These are phyloP conservation scores for Sebastes hopkinsi DNA, from an alignment of 2,797 vertebrate genomes.

Conservation along the genomic window DNA sequence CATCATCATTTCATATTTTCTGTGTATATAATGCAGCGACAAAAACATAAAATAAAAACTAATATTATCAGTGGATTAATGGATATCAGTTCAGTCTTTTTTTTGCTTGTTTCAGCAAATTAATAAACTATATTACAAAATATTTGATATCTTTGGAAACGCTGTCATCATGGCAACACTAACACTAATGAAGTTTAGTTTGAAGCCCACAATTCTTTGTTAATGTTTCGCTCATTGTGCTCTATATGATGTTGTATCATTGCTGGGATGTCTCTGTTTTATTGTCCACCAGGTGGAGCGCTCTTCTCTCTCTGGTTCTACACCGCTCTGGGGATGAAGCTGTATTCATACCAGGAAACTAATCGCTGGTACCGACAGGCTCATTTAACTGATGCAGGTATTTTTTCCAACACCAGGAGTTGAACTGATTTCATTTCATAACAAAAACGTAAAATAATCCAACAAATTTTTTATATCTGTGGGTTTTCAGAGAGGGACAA, in stretches of 20 bases:
- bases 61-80: neutral
- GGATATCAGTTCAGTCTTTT: neutral
- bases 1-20: neutral
- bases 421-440: neutral
- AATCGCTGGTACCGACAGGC: conserved; percentile 56
- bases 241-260: neutral
- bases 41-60: too few species aligned
- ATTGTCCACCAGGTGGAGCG: conserved; percentile 62
- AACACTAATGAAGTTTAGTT: neutral
- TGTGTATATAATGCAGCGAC: neutral
- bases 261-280: neutral
- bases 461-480: neutral
- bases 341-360: conserved; percentile 58
- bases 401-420: neutral
- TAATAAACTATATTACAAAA: neutral
- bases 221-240: neutral
- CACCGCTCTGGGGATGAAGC: conserved; percentile 53
- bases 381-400: conserved; percentile 30
- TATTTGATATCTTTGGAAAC: neutral
- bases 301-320: conserved; percentile 54
- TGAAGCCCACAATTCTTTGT: neutral
- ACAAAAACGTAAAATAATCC: neutral
- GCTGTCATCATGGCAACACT: neutral
- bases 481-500: conserved; percentile 11
- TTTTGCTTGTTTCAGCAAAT: neutral